Evolutionary conservation across 2,797 vertebrate genomes (phyloP), one percentile per base, ranked within the genome.

Genomic region (Gastrophryne carolinensis): DNA sequence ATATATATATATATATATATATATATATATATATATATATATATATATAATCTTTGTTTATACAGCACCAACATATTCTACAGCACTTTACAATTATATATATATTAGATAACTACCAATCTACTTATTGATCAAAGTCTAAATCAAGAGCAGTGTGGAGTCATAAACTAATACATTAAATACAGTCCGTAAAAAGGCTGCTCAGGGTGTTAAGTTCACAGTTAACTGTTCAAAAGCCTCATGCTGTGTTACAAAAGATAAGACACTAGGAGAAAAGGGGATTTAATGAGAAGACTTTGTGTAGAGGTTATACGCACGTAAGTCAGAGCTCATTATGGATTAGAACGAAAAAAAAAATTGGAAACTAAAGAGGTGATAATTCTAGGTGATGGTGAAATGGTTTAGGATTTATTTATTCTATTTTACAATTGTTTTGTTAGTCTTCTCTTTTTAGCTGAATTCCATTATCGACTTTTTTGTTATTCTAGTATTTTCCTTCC

Each of bases 401-500:
- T 24, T 62, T 83, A 47, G 44, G 41, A 49, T 79, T 86, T 84
- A 80, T 80, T 85, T 82, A 53, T 76, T 61, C 77, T 79, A 41
- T 78, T 54, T 83, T 86, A 81, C 49, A 72, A 56, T 82, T 71
- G 47, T 83, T 76, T 79, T 75, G 67, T 82, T 79, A 71, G 81
- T 82, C 65, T 78, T 83, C 67, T 86, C 77, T 60, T 85, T 63
- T 81, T 80, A 86, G 83, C 57, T 81, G 83, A 80, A 83, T 86
- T 83, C 66, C 74, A 84, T 89, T 87, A 86, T 82, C 85, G 84
- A 65, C 75, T 78, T 78, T 78, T 80, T 90, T 80, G 81, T 27
- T 83, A 66, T 86, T 88, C 79, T 86, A 84, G 84, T 84, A 79
- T 87, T 73, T 80, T 79, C 79, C 82, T 87, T 84, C 76, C 84